Evolutionary conservation across 2,113 vertebrate genomes (phyloP), one percentile per base, ranked within the genome.

Genomic region (Cettia cetti): DNA sequence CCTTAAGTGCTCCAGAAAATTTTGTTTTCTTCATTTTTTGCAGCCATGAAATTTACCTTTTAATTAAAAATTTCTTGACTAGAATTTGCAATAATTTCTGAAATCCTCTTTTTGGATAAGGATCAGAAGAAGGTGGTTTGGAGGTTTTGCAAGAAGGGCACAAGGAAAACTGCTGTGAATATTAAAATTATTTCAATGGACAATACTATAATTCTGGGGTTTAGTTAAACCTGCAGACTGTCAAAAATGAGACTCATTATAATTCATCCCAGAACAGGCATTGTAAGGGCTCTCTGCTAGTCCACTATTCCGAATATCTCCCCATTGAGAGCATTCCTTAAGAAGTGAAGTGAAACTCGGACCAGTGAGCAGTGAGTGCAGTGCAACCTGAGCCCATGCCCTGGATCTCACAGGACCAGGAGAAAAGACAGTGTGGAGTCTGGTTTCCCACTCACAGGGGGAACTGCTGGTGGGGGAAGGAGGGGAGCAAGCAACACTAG

Each of bases 171-270:
- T 80, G 79, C 91, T 78, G 87, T 64, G 92, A 92, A 85, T 92
- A 94, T 92, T 92, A 91, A 80, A 91, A 89, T 70, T 1, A 92
- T 94, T 95, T 96, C 78, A 93, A 47, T 33, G 81, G 86, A 93
- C 91, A 96, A 90, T 68, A 71, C 88, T 75, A 30, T 85, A 95
- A 97, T 84, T 95, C 74, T 75, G 78, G 89, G 47, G 68, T 96
- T 97, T 94, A 94, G 94, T 95, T 94, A 92, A 97, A 97, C 93
- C 86, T 94, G 77, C 56, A 91, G 89, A 94, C 75, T 87, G 79
- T 92, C 84, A 90, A 91, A 96, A 87, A 80, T 86, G 70, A 90
- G 87, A 95, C 83, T 94, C 92, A 81, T 93, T 95, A 70, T 61
- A 89, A 97, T 95, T 90, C 92, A 95, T 85, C 66, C 85, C 5